phyloP scores from a whole-genome alignment of 2,888 invertebrate species.

The Hemithea aestivaria region DNA sequence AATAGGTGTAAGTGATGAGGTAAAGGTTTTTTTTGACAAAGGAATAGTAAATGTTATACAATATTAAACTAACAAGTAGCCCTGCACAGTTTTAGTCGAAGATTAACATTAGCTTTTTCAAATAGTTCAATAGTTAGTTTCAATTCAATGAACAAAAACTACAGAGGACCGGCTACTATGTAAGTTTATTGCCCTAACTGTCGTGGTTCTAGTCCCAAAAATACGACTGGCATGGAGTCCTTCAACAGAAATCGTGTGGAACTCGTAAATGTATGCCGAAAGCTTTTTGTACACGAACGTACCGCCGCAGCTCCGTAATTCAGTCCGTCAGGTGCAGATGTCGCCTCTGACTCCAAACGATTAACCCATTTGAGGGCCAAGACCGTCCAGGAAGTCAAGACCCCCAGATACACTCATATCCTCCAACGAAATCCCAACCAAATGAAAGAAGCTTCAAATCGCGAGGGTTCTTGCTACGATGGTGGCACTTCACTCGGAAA shows the following conservation, averaged over 20 bases:
- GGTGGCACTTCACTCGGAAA: conserved; percentile 43
- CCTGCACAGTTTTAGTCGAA: too few relatives aligned
- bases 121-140: too few relatives aligned
- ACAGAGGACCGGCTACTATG: too few relatives aligned
- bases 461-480: conserved; percentile 33
- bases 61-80: too few relatives aligned
- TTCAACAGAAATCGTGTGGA: conserved; percentile 8
- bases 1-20: too few relatives aligned
- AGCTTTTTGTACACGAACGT: conserved; percentile 46
- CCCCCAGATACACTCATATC: conserved; percentile 34
- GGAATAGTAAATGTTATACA: too few relatives aligned
- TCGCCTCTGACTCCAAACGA: conserved; percentile 62
- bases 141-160: too few relatives aligned
- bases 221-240: not conserved
- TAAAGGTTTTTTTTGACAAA: too few relatives aligned
- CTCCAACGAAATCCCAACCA: conserved; percentile 23
- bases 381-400: conserved; percentile 39
- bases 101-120: too few relatives aligned
- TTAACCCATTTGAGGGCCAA: conserved; percentile 70
- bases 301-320: conserved; percentile 63
- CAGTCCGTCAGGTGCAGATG: conserved; percentile 73
- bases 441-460: conserved; percentile 23
- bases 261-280: conserved; percentile 23
- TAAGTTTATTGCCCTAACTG: too few relatives aligned
- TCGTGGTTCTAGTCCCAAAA: too few relatives aligned